Base-by-base conservation (phyloP, 23 tunicate species). In the Phallusia fumigata region DNA sequence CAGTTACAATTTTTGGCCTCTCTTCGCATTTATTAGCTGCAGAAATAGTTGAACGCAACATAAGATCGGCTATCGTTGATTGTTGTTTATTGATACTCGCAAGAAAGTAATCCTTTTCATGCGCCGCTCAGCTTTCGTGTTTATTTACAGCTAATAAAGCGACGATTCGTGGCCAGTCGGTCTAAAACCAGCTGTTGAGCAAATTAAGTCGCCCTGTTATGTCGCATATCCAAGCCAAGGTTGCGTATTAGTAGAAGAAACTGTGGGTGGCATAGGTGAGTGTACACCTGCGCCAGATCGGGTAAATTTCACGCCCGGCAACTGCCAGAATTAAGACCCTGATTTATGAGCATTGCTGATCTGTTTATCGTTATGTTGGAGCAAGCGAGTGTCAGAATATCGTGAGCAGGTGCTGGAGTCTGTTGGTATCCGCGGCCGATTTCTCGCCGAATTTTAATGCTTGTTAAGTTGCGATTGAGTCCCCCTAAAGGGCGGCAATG, bases 291-390 rank as follows among this genome's bases (percentile, higher is more conserved):
- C 28, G 26, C 28, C 26, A 40, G 10, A 40, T 5, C 47, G 47
- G 47, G 47, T 22, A 58, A 58, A 58, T 58, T 58, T 58, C 69
- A 58, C 69, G 69, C 69, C 69, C 3, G 2, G 16, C 47, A 16
- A 11, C 69, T 58, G 69, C 69, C 69, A 58, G 69, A 6, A 58
- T 58, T 58, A 58, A 58, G 69, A 58, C 69, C 28, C 28, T 58
- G 69, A 58, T 58, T 58, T 58, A 58, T 58, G 69, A 58, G 69
- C 69, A 58, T 58, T 58, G 5, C 28, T 21, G 69, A 58, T 58
- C 69, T 58, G 69, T 58, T 58, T 58, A 58, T 58, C 69, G 69
- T 24, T 21, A 58, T 24, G 26, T 22, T 24, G 69, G 69, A 22
- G 69, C 69, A 24, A 40, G 47, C 10, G 47, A 40, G 47, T 40